Base-by-base conservation (phyloP, 2,113 vertebrate species). In the Neomonachus schauinslandi region DNA sequence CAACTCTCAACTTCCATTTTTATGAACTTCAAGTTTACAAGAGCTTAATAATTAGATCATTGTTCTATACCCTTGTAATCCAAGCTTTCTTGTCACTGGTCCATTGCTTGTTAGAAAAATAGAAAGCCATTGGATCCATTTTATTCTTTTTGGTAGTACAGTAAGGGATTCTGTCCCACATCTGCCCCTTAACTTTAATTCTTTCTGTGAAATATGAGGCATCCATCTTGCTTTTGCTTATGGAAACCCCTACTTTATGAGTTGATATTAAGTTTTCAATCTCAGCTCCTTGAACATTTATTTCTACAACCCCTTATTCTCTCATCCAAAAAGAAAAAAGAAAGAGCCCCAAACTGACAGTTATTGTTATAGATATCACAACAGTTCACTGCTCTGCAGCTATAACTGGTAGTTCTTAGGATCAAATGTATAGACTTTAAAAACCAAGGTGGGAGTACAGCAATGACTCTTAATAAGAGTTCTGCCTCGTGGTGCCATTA, bases 291-390 rank as follows among this genome's bases (percentile, higher is more conserved):
- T 72, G 51, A 65, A 83, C 28, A 92, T 96, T 93, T 91, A 93
- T 95, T 97, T 95, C 67, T 90, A 81, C 2, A 79, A 92, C 24
- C 7, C n/a, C 59, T 94, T 85, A 91, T 91, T 96, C 51, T 77
- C 14, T 89, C 36, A 95, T 39, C n/a, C 46, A 79, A 90, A 83
- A 79, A 79, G 10, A 22, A 42, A 92, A 72, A 42, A 28, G 71
- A 86, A 55, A 28, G 8, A 89, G 31, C 12, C 36, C 26, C 61
- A 82, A 79, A 61, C 53, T 92, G 61, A 33, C 28, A 74, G 39
- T 69, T 94, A 89, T 14, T 89, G n/a, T 81, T 93, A 93, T 10
- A 89, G 42, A 89, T 80, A 69, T 19, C 74, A 95, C 18, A 55
- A 28, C 9, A 82, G 21, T 36, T 79, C 53, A 49, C 13, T 12